Base-by-base conservation (phyloP, 2,113 vertebrate species). In the Pseudolaguvia tuberculata region DNA sequence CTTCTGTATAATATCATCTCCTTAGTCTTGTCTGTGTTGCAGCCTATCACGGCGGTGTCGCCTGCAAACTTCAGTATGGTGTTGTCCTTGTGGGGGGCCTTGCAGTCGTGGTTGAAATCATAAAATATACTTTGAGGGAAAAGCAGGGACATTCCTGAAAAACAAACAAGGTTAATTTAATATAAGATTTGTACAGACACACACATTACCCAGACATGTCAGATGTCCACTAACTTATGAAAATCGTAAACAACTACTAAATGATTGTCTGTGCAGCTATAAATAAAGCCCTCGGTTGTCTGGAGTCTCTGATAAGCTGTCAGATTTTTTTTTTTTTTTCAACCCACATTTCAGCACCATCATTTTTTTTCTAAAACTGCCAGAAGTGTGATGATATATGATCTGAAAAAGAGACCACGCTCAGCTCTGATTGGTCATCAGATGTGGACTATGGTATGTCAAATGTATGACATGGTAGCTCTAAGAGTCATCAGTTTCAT, bases 221-320 rank as follows among this genome's bases (percentile, higher is more conserved):
- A 70, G 21, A 39, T 70, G 67, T 56, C 35, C 31, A 23, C 35
- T 42, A 45, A 56, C 50, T 70, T 56, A 45, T 70, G 52, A 42
- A 50, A 72, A 72, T 6, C 58, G 70, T 47, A 25, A 71, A 57
- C n/a, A 56, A 71, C 3, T 31, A 70, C 20, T 39, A 71, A 72
- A 72, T 45, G 5, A 42, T 21, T 18, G 31, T 45, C 21, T 48
- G 21, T 3, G 52, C 52, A 56, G 31, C 52, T 15, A 21, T 50
- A 67, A 67, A 67, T 67, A 57, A 57, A 45, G 21, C 52, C 53
- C 23, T 7, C 4, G 21, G 51, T 13, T 55, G 20, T 55, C 39
- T 7, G 39, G 35, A 20, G 4, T 71, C 15, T 75, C 48, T 45
- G 51, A 57, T 20, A 47, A 3, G 14, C 42, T 4, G 7, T 47